Conservation (phyloP, 2,113 vertebrate species). For the Oreochromis tanganicae region DNA sequence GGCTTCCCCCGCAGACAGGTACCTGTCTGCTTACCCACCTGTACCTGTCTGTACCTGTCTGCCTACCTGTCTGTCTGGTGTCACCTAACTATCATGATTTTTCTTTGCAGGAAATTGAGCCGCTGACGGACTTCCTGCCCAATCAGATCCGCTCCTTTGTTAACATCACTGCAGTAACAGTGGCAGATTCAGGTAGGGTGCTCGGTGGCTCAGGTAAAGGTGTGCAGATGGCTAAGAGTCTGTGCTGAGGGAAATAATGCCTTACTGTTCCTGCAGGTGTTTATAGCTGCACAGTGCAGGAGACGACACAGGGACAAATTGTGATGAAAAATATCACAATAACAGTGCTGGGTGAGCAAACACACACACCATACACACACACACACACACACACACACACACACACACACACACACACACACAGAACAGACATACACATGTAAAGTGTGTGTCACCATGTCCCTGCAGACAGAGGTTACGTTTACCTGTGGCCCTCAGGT, state of each 20-base stretch:
- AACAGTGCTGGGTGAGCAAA: conserved; percentile 78
- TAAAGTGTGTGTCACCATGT: background rate
- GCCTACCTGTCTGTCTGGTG: background rate
- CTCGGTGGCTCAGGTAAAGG: background rate
- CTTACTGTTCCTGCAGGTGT: conserved; percentile 30
- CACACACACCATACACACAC: background rate
- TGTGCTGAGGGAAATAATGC: background rate
- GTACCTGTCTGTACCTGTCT: background rate
- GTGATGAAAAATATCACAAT: conserved; percentile 75
- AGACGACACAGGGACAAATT: conserved; percentile 61
- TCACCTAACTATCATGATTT: background rate
- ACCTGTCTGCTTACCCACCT: background rate
- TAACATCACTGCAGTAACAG: conserved; percentile 73
- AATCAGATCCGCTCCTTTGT: conserved; percentile 80
- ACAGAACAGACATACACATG: background rate
- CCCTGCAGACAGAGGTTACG: conserved; percentile 44
- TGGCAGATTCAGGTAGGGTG: conserved; percentile 75
- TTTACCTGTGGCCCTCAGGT: conserved; percentile 16
- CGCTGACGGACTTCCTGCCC: conserved; percentile 75
- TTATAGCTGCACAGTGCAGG: conserved; percentile 79
- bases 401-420: background rate
- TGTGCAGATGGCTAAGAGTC: background rate
- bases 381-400: background rate
- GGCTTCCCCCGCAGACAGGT: conserved; percentile 82
- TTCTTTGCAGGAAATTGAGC: conserved; percentile 67